Conservation (phyloP, 2,797 vertebrate species). For the Pseudochaenichthys georgianus region DNA sequence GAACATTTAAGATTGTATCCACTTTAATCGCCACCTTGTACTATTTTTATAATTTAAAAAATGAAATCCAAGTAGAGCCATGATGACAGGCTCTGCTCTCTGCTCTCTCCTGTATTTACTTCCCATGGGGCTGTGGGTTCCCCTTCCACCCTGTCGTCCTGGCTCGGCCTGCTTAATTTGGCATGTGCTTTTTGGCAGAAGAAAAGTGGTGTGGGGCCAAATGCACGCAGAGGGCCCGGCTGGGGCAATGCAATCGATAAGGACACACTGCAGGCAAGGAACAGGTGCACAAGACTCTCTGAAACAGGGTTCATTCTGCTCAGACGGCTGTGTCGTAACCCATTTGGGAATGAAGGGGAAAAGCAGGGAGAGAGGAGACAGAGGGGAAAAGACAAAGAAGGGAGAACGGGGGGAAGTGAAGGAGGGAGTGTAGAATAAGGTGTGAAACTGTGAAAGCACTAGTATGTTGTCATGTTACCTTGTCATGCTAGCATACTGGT, state of each 20-base stretch:
- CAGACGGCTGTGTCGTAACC: slow-evolving; percentile 62
- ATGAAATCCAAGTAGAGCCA: slow-evolving; percentile 4
- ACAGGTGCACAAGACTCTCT: slow-evolving; percentile 68
- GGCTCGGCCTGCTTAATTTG: slow-evolving; percentile 67
- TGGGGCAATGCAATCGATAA: slow-evolving; percentile 73
- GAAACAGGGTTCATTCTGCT: slow-evolving; percentile 65
- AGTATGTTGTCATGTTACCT: background rate
- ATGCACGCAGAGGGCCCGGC: slow-evolving; percentile 57
- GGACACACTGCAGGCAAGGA: slow-evolving; percentile 69
- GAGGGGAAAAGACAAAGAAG: slow-evolving; percentile 21
- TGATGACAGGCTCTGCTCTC: slow-evolving; percentile 16
- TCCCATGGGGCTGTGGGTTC: slow-evolving; percentile 59
- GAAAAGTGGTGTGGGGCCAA: slow-evolving; percentile 62
- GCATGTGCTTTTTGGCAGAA: slow-evolving; percentile 68
- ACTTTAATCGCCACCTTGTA: slow-evolving; percentile 12
- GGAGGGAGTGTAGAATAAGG: background rate
- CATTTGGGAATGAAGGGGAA: slow-evolving; percentile 60
- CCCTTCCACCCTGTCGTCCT: slow-evolving; percentile 67
- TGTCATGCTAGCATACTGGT: background rate
- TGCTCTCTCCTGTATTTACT: slow-evolving; percentile 51
- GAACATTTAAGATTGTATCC: slow-evolving; percentile 24
- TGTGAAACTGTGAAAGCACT: slow-evolving; percentile 27
- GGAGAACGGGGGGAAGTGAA: background rate
- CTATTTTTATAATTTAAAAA: slow-evolving; percentile 26
- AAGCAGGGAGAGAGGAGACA: slow-evolving; percentile 14